Base-by-base conservation (phyloP, 2,113 vertebrate genomes). In the Panurus biarmicus region DNA sequence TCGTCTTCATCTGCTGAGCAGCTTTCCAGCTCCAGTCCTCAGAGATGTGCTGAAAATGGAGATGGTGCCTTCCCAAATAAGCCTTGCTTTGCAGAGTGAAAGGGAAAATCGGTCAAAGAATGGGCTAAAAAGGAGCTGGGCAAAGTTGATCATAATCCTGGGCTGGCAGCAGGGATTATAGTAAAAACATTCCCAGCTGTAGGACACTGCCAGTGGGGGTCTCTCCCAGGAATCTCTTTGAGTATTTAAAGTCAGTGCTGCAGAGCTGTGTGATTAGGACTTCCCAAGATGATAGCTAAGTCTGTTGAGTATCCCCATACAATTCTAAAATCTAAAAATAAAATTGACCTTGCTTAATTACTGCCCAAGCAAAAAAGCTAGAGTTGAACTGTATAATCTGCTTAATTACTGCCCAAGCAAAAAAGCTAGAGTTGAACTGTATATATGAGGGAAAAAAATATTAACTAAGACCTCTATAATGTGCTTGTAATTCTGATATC, bases 1-100 rank as follows among this genome's bases (percentile, higher is more conserved):
- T 95, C 20, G 93, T 94, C 85, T 82, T 61, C 48, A 19, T 44
- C 9, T 64, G 35, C 67, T 90, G 94, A 96, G 80, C 87, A 71
- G 89, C 80, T 96, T 96, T 85, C 28, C 21, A 6, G 22, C 65
- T 90, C 70, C 87, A 90, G 91, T 44, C 64, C 81, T 74, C n/a
- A 15, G 88, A 93, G 50, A 87, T 66, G 61, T 42, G 17, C 74
- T 95, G 87, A 62, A 90, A 91, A 76, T 80, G 69, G 58, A 67
- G 79, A 70, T 77, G 70, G 50, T 60, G 23, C 11, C 0, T 48
- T 78, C 36, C 61, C 82, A 84, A 94, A 76, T 75, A 72, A 92
- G 40, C 81, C 48, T 62, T 67, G 71, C 73, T 87, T 90, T 82
- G 54, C 35, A 67, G 61, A 84, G 33, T 8, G 21, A 72, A 71